Conservation (phyloP, 2,797 vertebrate species). For the Chrysolophus pictus region DNA sequence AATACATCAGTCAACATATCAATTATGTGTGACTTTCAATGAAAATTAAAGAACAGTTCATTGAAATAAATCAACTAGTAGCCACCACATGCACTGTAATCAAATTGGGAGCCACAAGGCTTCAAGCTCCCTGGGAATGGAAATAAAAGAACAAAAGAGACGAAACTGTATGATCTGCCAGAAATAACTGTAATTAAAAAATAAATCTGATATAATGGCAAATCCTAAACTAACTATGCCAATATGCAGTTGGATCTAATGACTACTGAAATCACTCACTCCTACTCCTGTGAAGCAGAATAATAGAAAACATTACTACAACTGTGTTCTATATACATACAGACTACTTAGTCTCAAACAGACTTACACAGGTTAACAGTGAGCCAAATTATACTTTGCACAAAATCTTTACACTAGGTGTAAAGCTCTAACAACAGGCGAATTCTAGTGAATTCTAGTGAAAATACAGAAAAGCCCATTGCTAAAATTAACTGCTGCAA, state of each 20-base stretch:
- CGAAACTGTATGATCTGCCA: background rate
- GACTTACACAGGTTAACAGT: background rate
- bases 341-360: background rate
- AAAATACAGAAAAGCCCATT: background rate
- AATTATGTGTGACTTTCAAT: background rate
- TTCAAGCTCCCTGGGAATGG: background rate
- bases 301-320: background rate
- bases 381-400: background rate
- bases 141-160: slow-evolving; percentile 33
- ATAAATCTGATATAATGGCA: background rate
- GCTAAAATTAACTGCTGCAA: background rate
- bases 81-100: background rate
- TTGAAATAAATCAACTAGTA: background rate
- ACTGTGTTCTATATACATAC: background rate
- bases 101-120: background rate
- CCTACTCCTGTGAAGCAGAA: background rate
- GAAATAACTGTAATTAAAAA: background rate
- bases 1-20: background rate
- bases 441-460: background rate
- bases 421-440: background rate
- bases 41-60: background rate
- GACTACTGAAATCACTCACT: background rate
- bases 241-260: fast-evolving
- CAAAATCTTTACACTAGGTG: background rate
- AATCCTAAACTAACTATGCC: background rate